Conservation (phyloP, 2,113 vertebrate genomes). For the Microcebus griseorufus region DNA sequence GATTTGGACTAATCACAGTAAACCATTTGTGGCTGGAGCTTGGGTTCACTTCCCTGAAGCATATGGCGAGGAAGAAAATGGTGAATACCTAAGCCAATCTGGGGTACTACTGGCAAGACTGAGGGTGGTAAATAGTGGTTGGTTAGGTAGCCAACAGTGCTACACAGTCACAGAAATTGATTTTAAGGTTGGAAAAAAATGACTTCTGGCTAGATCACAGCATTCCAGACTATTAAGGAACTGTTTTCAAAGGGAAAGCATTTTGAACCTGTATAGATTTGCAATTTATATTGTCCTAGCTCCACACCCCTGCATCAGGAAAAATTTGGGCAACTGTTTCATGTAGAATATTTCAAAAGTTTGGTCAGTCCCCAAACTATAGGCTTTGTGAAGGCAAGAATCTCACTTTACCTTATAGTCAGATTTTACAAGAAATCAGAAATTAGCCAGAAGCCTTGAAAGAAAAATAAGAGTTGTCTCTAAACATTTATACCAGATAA, state of each 20-base stretch:
- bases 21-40: not conserved
- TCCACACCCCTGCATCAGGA: not conserved
- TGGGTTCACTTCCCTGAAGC: not conserved
- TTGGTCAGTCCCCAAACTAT: not conserved
- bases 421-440: not conserved
- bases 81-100: not conserved
- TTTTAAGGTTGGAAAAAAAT: not conserved
- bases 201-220: not conserved
- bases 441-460: not conserved
- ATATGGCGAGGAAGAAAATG: not conserved
- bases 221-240: no score
- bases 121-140: not conserved
- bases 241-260: not conserved
- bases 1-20: not conserved
- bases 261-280: not conserved
- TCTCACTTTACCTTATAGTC: not conserved
- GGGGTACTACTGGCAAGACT: not conserved
- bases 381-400: not conserved
- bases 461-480: not conserved
- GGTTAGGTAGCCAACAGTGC: not conserved
- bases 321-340: not conserved
- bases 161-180: not conserved
- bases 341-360: not conserved
- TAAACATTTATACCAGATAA: not conserved
- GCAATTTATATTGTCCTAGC: not conserved